phyloP scores from a whole-genome alignment of 64 coral and sea anemone genomes.

The Montipora sp. region DNA sequence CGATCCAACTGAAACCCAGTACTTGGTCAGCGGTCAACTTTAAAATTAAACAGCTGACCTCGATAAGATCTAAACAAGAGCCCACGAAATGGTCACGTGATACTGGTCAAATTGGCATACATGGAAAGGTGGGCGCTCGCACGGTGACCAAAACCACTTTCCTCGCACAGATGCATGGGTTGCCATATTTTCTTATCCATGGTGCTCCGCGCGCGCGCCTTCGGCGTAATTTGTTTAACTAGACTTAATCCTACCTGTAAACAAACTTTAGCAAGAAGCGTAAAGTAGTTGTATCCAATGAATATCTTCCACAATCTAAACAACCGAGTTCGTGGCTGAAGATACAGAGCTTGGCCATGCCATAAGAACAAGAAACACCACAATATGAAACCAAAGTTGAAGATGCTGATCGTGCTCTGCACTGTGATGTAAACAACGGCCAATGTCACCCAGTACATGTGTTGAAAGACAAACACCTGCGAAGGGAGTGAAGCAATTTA shows the following conservation, averaged over 20 bases:
- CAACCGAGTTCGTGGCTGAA: constrained; percentile 85
- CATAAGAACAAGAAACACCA: constrained; percentile 99
- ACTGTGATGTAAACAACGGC: constrained; percentile 99
- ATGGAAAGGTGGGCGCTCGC: no score
- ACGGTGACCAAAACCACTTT: no score
- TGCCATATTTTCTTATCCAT: no score
- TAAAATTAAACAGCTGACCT: no score
- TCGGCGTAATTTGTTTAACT: no score
- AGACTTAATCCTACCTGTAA: constrained; percentile 66
- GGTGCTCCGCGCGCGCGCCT: no score
- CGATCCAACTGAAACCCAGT: no score
- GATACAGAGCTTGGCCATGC: constrained; percentile 97
- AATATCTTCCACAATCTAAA: constrained; percentile 94
- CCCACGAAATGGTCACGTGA: no score
- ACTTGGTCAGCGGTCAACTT: no score
- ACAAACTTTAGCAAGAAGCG: constrained; percentile 95
- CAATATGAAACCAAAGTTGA: constrained; percentile 98
- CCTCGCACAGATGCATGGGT: no score
- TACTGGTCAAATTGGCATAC: no score
- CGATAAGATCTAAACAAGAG: no score
- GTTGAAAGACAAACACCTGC: constrained; percentile 91
- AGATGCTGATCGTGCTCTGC: constrained; percentile 96
- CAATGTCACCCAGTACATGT: constrained; percentile 97
- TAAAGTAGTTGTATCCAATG: constrained; percentile 96
- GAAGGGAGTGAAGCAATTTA: background rate